Evolutionary conservation across 2,113 vertebrate species (phyloP).

Genomic region (Mustela nigripes): DNA sequence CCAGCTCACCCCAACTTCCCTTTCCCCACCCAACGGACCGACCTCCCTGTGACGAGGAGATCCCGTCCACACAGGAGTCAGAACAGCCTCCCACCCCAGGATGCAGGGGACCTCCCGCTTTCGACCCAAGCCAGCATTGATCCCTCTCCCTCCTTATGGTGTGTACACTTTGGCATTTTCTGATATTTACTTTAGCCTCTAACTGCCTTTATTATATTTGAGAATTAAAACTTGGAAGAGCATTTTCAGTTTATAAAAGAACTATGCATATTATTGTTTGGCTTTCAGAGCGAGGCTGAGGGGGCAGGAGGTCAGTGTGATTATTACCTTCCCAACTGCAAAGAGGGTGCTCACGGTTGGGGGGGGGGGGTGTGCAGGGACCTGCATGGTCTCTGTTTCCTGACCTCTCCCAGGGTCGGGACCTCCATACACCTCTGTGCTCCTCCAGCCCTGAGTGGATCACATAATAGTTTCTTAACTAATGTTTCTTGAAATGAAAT

Average conservation of each 20-base stretch:
- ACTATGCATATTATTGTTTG: neutral
- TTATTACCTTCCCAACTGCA: neutral
- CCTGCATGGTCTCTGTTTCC: neutral
- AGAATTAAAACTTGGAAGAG: neutral
- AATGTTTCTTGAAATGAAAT: conserved; percentile 24
- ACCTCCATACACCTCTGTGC: neutral
- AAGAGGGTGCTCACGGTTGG: neutral
- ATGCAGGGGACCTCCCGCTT: neutral
- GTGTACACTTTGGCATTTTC: neutral
- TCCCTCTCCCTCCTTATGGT: neutral
- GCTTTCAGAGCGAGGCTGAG: neutral
- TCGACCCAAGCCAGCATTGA: neutral
- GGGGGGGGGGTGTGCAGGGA: fast-evolving
- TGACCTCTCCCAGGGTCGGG: neutral
- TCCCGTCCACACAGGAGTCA: fast-evolving
- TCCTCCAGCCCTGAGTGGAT: neutral
- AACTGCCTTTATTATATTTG: neutral
- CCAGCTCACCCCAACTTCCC: neutral
- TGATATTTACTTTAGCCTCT: neutral
- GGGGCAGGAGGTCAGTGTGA: neutral
- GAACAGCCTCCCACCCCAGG: neutral
- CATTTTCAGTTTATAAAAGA: neutral
- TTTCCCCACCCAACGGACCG: too few species aligned
- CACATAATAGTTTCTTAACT: neutral
- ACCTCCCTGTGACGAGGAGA: fast-evolving